Conservation (phyloP, 2,113 vertebrate species). For the Thymallus thymallus region DNA sequence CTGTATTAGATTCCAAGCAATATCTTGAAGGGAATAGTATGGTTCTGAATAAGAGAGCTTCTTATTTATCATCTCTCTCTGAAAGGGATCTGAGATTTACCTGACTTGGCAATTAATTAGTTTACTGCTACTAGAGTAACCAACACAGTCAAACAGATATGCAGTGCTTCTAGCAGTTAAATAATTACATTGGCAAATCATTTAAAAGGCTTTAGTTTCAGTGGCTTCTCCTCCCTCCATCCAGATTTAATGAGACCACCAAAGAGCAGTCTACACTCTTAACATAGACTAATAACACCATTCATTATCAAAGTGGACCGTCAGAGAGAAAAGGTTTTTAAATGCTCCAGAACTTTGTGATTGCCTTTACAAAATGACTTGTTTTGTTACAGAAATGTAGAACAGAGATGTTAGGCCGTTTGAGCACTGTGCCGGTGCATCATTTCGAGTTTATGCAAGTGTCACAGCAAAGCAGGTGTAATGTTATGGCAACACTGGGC, state of each 20-base stretch:
- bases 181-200: too few species aligned
- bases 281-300: slow-evolving; percentile 33
- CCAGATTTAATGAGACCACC: not conserved
- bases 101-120: slow-evolving; percentile 8
- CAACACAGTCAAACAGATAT: not conserved
- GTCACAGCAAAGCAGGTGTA: too few species aligned
- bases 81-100: not conserved
- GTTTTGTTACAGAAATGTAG: not conserved
- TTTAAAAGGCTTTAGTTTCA: too few species aligned
- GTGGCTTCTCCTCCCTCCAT: not conserved
- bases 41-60: too few species aligned
- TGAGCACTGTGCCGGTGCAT: too few species aligned
- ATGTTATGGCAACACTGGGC: too few species aligned
- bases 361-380: not conserved
- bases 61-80: not conserved
- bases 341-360: slow-evolving; percentile 12
- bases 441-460: too few species aligned
- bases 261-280: not conserved
- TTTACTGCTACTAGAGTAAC: not conserved
- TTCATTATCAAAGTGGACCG: slow-evolving; percentile 55
- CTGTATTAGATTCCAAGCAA: not conserved
- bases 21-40: not conserved
- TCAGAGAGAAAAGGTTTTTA: slow-evolving; percentile 34
- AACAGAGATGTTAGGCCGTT: not conserved
- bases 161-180: too few species aligned